Evolutionary conservation across 2,888 invertebrate species (phyloP), one percentile per base, ranked within the genome.

Genomic region (Cosmopolites sordidus): DNA sequence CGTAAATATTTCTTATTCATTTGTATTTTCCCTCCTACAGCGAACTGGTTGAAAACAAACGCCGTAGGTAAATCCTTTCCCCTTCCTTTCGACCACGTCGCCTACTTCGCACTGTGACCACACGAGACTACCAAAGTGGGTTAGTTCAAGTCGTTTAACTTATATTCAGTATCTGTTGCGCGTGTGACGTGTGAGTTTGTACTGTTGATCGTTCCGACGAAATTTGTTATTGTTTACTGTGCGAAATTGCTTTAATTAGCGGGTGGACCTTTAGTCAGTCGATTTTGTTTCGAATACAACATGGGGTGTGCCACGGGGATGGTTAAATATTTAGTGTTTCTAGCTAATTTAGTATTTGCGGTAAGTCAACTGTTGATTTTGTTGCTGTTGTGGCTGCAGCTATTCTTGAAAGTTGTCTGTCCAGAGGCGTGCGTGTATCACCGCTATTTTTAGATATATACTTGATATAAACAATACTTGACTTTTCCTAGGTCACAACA

Each of bases 271-370:
- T n/a, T n/a, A n/a, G n/a, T n/a, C n/a, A n/a, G n/a, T n/a, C n/a
- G n/a, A n/a, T n/a, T n/a, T n/a, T n/a, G n/a, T n/a, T n/a, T n/a
- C n/a, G n/a, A n/a, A n/a, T n/a, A 17, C 11, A 61, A 60, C 49
- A 74, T 74, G 73, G 74, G 73, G 46, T 74, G 72, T 66, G 71
- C 71, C 5, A 71, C 69, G n/a, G 69, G 70, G 46, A 54, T 73
- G 27, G 72, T 72, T 43, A 74, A 73, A 63, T 73, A 73, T 55
- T 56, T 73, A 39, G 68, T 74, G 44, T 74, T 74, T 57, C 48
- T 74, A 30, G 69, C 73, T 57, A 74, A 74, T 60, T 71, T 87
- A 64, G 64, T 87, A 57, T 86, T 87, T 68, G 84, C 85, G 79
- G 88, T 88, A 75, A 86, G 87, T 86, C 17, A 12, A 33, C 37